phyloP scores from a whole-genome alignment of 2,888 invertebrate species.

The Spicauda simplicius region DNA sequence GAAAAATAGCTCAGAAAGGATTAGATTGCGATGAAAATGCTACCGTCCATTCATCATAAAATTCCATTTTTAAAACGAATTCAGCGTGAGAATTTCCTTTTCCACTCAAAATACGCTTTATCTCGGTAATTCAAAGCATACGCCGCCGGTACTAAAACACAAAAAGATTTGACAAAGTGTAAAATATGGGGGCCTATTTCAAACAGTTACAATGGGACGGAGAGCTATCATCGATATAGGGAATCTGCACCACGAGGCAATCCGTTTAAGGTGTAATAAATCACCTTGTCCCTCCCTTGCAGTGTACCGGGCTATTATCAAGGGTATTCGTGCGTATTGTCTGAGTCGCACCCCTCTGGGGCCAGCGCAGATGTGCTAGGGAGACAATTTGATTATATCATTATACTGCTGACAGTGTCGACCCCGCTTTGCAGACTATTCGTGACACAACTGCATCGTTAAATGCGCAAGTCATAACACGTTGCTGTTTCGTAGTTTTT shows the following conservation, averaged over 20 bases:
- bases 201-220: constrained; percentile 21
- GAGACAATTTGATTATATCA: constrained; percentile 73
- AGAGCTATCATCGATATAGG: constrained; percentile 43
- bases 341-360: constrained; percentile 45
- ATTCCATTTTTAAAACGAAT: constrained; percentile 34
- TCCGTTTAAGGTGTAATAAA: constrained; percentile 79
- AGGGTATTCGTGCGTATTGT: constrained; percentile 68
- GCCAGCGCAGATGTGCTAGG: constrained; percentile 60
- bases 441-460: constrained; percentile 41
- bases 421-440: constrained; percentile 43
- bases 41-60: constrained; percentile 31
- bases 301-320: constrained; percentile 67
- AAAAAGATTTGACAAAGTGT: constrained; percentile 29
- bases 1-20: constrained; percentile 37
- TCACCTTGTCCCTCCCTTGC: constrained; percentile 61
- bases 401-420: constrained; percentile 52
- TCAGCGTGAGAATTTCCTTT: constrained; percentile 28
- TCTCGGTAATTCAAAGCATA: constrained; percentile 30
- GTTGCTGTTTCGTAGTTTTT: constrained; percentile 49
- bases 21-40: constrained; percentile 36
- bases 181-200: constrained; percentile 23
- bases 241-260: constrained; percentile 65
- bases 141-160: constrained; percentile 3
- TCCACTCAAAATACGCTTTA: constrained; percentile 33
- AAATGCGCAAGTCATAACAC: constrained; percentile 58